phyloP scores from a whole-genome alignment of 2,888 invertebrate genomes.

The Drosophila formosana region DNA sequence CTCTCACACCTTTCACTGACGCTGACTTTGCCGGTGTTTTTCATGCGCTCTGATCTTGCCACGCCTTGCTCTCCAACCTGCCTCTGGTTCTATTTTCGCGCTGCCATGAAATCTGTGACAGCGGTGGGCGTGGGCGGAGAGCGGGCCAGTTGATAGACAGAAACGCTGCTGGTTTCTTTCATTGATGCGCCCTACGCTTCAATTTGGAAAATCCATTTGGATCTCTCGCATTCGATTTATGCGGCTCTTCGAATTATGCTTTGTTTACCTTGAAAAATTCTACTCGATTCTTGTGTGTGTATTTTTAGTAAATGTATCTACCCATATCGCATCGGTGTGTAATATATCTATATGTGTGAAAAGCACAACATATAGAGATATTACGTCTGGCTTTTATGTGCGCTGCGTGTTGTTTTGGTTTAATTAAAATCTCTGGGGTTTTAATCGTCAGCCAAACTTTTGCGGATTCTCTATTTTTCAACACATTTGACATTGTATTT shows the following conservation, averaged over 20 bases:
- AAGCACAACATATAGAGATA: conserved; percentile 12
- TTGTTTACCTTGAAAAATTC: conserved; percentile 78
- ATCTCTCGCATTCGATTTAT: conserved; percentile 45
- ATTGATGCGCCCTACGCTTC: conserved; percentile 38
- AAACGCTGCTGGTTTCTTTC: conserved; percentile 38
- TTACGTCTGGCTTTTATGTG: conserved; percentile 13
- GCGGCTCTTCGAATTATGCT: conserved; percentile 61
- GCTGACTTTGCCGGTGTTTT: conserved; percentile 54
- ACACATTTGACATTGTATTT: conserved; percentile 53
- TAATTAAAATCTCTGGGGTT: conserved; percentile 65
- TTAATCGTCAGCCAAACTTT: conserved; percentile 51
- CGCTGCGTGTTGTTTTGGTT: conserved; percentile 58
- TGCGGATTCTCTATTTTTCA: conserved; percentile 55
- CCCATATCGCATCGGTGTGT: conserved; percentile 1
- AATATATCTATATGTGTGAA: conserved; percentile 19
- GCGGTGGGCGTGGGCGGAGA: conserved; percentile 13
- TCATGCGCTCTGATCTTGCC: conserved; percentile 40
- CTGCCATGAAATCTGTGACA: conserved; percentile 61
- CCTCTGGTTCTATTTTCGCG: conserved; percentile 67
- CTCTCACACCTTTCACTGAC: conserved; percentile 46
- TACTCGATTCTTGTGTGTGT: conserved; percentile 36
- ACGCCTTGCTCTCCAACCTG: not conserved
- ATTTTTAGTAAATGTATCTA: conserved; percentile 61
- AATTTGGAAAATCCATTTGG: conserved; percentile 34
- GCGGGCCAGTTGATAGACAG: not conserved